These are phyloP conservation scores for Leptarthrus brevirostris DNA, from an alignment of 2,888 invertebrate genomes.

Conservation along the genomic window DNA sequence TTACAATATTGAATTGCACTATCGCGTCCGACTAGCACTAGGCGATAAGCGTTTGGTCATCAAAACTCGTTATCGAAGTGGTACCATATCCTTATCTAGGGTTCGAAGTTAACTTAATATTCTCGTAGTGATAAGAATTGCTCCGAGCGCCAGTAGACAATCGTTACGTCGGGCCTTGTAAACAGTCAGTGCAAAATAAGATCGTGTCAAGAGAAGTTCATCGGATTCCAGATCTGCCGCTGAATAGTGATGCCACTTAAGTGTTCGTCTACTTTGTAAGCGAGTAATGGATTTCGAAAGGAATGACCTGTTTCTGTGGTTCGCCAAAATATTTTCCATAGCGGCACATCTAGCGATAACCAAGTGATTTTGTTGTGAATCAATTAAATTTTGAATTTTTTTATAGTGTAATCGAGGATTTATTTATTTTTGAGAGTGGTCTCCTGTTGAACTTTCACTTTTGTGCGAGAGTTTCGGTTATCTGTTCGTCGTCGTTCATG, in stretches of 20 bases:
- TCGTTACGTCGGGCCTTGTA: background rate
- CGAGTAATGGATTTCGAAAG: background rate
- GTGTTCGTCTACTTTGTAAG: too few species aligned
- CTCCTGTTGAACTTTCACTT: conserved; percentile 40
- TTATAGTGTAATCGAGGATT: background rate
- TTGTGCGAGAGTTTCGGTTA: conserved; percentile 11
- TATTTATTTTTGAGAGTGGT: background rate
- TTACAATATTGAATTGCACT: too few species aligned
- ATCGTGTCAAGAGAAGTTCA: background rate
- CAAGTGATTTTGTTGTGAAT: conserved; percentile 38
- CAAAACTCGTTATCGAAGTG: conserved; percentile 26
- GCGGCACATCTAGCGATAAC: conserved; percentile 12
- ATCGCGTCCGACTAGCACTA: background rate
- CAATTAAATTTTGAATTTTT: conserved; percentile 6
- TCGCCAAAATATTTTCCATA: conserved; percentile 16
- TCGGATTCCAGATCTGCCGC: background rate
- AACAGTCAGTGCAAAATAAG: conserved; percentile 32
- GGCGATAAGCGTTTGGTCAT: background rate
- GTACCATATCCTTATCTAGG: conserved; percentile 37
- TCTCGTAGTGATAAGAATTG: conserved; percentile 20
- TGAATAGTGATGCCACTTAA: too few species aligned
- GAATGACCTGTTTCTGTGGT: conserved; percentile 1
- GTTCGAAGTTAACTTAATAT: conserved; percentile 32
- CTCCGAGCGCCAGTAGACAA: conserved; percentile 18
- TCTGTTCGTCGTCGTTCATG: background rate